Evolutionary conservation across 2,113 vertebrate genomes (phyloP).

Genomic region (Chaetops frenatus): DNA sequence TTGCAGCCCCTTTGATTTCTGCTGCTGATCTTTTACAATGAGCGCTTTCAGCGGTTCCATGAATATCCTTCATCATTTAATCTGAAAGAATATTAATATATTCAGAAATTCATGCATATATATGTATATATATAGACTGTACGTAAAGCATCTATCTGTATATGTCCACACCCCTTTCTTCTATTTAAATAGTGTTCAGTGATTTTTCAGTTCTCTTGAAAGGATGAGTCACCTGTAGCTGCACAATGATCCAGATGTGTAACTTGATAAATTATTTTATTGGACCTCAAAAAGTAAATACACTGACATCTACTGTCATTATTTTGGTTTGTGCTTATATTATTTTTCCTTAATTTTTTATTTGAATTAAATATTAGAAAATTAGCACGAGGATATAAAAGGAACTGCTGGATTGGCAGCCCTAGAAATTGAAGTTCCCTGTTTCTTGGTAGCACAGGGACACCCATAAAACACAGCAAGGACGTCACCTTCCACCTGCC

Average conservation of each 20-base stretch:
- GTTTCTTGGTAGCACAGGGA: not conserved
- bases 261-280: not conserved
- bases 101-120: not conserved
- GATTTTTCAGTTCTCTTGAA: constrained; percentile 1
- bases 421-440: not conserved
- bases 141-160: not conserved
- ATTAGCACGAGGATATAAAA: not conserved
- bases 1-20: not conserved
- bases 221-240: constrained; percentile 24
- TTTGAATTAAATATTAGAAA: not conserved
- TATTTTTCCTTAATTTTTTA: not conserved
- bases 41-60: not conserved
- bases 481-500: not conserved
- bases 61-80: not conserved
- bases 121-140: not conserved
- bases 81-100: not conserved
- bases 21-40: not conserved
- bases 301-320: not conserved
- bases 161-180: not conserved
- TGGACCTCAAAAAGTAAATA: not conserved
- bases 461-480: not conserved
- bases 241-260: not conserved
- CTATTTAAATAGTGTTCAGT: not conserved
- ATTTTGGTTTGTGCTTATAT: not conserved
- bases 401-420: not conserved